Evolutionary conservation across 2,113 vertebrate genomes (phyloP).

Genomic region (Lepidothrix coronata): DNA sequence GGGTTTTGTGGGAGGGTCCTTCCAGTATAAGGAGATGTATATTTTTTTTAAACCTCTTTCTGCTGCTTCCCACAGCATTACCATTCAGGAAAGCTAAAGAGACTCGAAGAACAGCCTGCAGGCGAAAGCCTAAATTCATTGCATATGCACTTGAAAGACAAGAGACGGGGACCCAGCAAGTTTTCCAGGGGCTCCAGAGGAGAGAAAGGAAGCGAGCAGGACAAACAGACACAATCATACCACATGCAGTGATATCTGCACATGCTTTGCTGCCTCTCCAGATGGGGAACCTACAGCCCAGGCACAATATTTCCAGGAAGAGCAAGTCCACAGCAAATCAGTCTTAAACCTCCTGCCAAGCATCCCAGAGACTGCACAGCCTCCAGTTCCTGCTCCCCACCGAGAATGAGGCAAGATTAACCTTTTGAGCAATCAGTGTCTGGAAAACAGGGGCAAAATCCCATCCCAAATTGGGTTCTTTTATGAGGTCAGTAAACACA

Average conservation of each 20-base stretch:
- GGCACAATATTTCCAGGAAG: neutral
- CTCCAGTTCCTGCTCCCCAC: neutral
- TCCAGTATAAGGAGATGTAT: neutral
- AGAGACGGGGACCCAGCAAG: neutral
- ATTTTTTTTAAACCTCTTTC: neutral
- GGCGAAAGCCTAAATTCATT: neutral
- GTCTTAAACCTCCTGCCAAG: rapidly evolving
- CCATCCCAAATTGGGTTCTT: neutral
- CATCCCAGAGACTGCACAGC: rapidly evolving
- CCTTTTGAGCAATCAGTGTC: rapidly evolving
- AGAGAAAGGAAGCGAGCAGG: neutral
- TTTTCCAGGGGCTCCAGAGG: neutral
- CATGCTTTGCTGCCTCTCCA: neutral
- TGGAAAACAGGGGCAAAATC: neutral
- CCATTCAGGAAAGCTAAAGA: neutral
- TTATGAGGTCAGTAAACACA: neutral
- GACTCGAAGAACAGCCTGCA: neutral
- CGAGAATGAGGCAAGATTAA: rapidly evolving
- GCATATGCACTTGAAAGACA: neutral
- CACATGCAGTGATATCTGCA: neutral
- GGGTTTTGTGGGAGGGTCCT: neutral
- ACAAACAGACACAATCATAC: neutral
- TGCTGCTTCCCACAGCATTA: neutral
- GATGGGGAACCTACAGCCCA: neutral
- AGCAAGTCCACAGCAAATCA: rapidly evolving